Conservation (phyloP, 2,113 vertebrate genomes). For the Heliornis fulica region DNA sequence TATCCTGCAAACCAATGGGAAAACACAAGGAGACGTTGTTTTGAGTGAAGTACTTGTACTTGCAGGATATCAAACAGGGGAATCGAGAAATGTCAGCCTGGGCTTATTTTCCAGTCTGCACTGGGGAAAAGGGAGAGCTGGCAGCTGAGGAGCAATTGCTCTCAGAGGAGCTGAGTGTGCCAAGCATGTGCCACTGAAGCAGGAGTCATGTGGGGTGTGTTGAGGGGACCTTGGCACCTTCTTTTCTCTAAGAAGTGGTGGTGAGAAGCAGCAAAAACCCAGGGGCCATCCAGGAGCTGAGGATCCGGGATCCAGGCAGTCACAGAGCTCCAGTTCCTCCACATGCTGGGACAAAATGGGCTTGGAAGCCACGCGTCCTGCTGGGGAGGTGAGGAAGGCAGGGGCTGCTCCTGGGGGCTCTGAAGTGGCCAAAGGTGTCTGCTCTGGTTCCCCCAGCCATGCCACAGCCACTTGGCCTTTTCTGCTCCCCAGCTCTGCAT, state of each 20-base stretch:
- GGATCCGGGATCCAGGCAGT: accelerated
- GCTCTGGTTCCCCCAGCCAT: accelerated
- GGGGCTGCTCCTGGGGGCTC: background rate
- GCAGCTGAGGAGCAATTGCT: background rate
- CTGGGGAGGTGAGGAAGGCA: background rate
- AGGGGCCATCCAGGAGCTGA: background rate
- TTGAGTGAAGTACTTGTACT: background rate
- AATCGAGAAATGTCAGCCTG: background rate
- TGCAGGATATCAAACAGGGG: accelerated
- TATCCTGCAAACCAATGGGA: background rate
- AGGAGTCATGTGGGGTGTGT: background rate
- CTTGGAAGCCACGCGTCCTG: background rate
- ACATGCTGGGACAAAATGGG: accelerated
- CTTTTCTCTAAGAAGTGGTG: background rate
- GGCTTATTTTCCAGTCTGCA: background rate
- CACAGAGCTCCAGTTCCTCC: background rate
- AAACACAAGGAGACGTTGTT: background rate
- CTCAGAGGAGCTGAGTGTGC: background rate
- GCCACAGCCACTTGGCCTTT: background rate
- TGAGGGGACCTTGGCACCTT: background rate
- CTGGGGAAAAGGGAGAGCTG: background rate
- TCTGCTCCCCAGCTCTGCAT: background rate
- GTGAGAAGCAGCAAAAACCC: background rate
- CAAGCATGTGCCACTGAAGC: background rate
- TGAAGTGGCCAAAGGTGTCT: background rate